These are phyloP conservation scores for Anser brachyrhynchus DNA, from an alignment of 2,113 vertebrate species.

Conservation along the genomic window DNA sequence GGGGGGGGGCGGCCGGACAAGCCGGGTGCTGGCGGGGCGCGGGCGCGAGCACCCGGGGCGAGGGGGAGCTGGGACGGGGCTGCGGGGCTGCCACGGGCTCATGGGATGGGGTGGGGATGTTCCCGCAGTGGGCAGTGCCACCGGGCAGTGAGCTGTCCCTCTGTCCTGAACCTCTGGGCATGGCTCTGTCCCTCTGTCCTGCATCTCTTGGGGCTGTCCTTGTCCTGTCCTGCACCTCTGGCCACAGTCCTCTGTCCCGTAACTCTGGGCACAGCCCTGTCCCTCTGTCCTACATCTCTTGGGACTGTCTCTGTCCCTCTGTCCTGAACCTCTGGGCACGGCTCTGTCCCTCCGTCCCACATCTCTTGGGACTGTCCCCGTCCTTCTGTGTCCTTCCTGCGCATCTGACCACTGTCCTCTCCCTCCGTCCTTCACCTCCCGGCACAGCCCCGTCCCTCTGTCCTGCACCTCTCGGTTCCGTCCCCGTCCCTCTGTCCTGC, in stretches of 20 bases:
- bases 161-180: too few species aligned
- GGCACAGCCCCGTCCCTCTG: neutral
- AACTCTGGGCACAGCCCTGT: neutral
- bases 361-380: neutral
- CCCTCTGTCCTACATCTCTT: neutral
- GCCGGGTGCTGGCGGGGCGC: slow-evolving; percentile 73
- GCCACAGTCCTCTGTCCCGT: too few species aligned
- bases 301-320: neutral
- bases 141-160: too few species aligned
- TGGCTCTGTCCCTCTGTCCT: too few species aligned
- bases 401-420: accelerated
- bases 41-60: neutral
- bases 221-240: too few species aligned
- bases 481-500: neutral
- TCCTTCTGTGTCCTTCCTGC: neutral
- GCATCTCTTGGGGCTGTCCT: too few species aligned
- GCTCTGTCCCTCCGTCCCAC: neutral
- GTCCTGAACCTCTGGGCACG: neutral
- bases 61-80: slow-evolving; percentile 85
- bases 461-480: accelerated
- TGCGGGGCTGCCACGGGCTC: slow-evolving; percentile 93
- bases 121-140: neutral
- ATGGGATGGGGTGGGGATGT: slow-evolving; percentile 22
- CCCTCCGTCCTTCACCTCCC: neutral
- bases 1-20: slow-evolving; percentile 80